Base-by-base conservation (phyloP, 2,888 invertebrate genomes). In the Ethmia dodecea region DNA sequence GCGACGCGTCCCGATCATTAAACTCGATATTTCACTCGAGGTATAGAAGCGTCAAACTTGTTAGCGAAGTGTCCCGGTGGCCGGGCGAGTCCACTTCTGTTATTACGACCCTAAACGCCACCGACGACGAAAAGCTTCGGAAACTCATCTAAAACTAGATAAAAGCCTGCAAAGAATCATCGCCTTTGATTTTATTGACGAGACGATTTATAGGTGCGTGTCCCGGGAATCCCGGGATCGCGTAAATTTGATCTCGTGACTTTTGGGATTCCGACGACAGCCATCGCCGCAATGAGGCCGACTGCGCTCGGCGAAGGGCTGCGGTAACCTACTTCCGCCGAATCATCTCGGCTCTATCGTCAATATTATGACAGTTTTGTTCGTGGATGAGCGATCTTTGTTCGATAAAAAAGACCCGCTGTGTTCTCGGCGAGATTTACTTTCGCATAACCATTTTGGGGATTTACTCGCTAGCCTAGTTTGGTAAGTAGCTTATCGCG, bases 141-240 rank as follows among this genome's bases (percentile, higher is more conserved):
- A n/a, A 35, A 12, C 8, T 20, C 12, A n/a, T 6, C 16, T 9
- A 24, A 29, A 25, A n/a, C 28, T 24, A 14, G 11, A 16, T 18
- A 33, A 31, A 30, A 9, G 30, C 22, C 34, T 14, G 14, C 29
- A 16, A 18, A 22, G 26, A 33, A 13, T n/a, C n/a, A n/a, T 9
- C 13, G 20, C 28, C 31, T 35, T 35, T 31, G 35, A 31, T 35
- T 35, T 35, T 30, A 31, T 31, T 13, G 35, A 26, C 18, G 26
- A 12, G 15, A 18, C 34, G 35, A 35, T 35, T 35, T 35, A 31
- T 35, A 16, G 26, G 31, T n/a, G 31, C n/a, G 30, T n/a, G n/a
- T n/a, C n/a, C n/a, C n/a, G n/a, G n/a, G n/a, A n/a, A n/a, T 12
- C 11, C 30, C 12, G 20, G 30, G 18, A 11, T 30, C 16, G 8